Percentiles rank a stretch among this genome's conserved stretches.
These are phyloP conservation scores for Cinclus cinclus DNA, from an alignment of 2,113 vertebrate species.

Conservation along the genomic window DNA sequence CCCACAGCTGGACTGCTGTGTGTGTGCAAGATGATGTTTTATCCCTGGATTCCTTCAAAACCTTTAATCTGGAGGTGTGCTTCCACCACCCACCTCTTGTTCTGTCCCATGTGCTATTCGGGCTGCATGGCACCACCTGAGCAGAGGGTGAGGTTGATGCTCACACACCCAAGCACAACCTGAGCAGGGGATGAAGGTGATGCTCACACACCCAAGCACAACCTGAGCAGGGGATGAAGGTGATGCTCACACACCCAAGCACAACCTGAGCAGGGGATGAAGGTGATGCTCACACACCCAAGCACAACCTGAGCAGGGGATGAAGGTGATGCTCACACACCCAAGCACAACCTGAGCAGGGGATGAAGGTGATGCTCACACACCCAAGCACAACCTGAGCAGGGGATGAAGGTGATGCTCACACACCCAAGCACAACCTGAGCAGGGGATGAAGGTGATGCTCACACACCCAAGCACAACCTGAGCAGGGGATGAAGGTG, in stretches of 20 bases:
- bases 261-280: background rate
- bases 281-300: too few relatives aligned
- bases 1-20: fast-evolving
- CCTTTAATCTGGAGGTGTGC: background rate
- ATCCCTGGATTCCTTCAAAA: background rate
- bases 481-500: too few relatives aligned
- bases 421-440: too few relatives aligned
- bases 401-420: too few relatives aligned
- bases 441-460: too few relatives aligned
- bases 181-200: background rate
- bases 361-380: background rate
- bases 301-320: background rate
- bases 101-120: fast-evolving
- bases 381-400: too few relatives aligned
- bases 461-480: too few relatives aligned
- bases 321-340: background rate
- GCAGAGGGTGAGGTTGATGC: background rate
- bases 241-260: background rate
- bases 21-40: fast-evolving
- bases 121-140: background rate
- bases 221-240: background rate
- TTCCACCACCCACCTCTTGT: fast-evolving
- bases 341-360: background rate
- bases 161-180: background rate
- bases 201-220: background rate